Base-by-base conservation (phyloP, 2,888 invertebrate species). In the Bhutanitis thaidina region DNA sequence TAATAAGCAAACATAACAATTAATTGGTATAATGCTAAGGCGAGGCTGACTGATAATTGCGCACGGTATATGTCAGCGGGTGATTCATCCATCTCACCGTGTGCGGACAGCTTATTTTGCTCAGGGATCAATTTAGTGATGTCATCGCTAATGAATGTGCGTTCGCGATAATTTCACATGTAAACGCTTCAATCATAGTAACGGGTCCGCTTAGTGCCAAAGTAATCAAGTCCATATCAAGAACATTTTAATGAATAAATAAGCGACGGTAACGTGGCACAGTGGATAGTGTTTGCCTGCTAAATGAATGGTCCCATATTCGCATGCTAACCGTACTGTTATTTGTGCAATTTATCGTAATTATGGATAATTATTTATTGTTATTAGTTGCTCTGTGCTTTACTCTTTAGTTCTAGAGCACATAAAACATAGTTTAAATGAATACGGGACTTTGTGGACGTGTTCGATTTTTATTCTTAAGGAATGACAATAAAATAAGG, bases 11-110 rank as follows among this genome's bases (percentile, higher is more conserved):
- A 67, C 72, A 73, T 76, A 77, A 80, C 83, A 76, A 82, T 85
- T 84, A 85, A 85, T 83, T 80, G 81, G 65, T 64, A 67, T 84
- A 78, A 80, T 77, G 71, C 74, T 73, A 74, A 65, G 82, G 81
- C 76, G 78, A 69, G 81, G 74, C 74, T 55, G 65, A 40, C 57
- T 60, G 54, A 76, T 81, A 77, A 81, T 80, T 80, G 76, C 71
- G 59, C 65, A 67, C 67, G 68, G 65, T 67, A 73, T 67, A 73
- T 73, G 67, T 64, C 74, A 67, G 67, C 64, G 67, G 66, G 62
- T 71, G 70, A 71, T 61, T 68, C 69, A 69, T 59, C 57, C 58
- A 60, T 37, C 41, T 47, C 52, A 35, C 57, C 57, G 59, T 58
- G 52, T 53, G 54, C 40, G 52, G 48, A 54, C 49, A 53, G 56